Percentiles rank a stretch among this genome's conserved stretches.
Evolutionary conservation across 2,113 vertebrate genomes (phyloP).

Genomic region (Vimba vimba): DNA sequence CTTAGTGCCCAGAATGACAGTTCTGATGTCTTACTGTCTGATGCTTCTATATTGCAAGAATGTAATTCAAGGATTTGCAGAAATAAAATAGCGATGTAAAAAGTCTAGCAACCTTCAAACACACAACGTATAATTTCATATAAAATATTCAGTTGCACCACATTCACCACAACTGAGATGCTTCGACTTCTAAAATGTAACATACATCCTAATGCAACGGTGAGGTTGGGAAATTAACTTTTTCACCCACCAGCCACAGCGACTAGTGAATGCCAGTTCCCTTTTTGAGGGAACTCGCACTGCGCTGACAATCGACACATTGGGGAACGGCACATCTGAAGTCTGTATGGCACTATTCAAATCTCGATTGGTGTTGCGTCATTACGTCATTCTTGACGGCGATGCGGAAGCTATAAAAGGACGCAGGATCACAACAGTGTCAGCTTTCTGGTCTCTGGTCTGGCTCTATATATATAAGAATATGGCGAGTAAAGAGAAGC

Average conservation of each 20-base stretch:
- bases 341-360: too few relatives aligned
- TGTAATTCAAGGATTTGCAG: not conserved
- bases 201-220: not conserved
- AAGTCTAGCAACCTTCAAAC: not conserved
- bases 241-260: not conserved
- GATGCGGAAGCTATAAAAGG: too few relatives aligned
- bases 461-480: too few relatives aligned
- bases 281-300: too few relatives aligned
- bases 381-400: too few relatives aligned
- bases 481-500: too few relatives aligned
- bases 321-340: too few relatives aligned
- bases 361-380: too few relatives aligned
- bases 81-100: not conserved
- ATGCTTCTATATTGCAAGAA: not conserved
- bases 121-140: not conserved
- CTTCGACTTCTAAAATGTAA: not conserved
- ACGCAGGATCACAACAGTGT: too few relatives aligned
- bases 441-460: too few relatives aligned
- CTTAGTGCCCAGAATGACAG: not conserved
- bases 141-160: not conserved
- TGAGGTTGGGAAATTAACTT: slow-evolving; percentile 1
- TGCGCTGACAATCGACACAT: too few relatives aligned
- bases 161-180: not conserved
- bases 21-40: not conserved
- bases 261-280: not conserved